Percentiles rank a stretch among this genome's conserved stretches.
phyloP scores from a whole-genome alignment of 2,888 invertebrate genomes.

The Rotaria macrura region DNA sequence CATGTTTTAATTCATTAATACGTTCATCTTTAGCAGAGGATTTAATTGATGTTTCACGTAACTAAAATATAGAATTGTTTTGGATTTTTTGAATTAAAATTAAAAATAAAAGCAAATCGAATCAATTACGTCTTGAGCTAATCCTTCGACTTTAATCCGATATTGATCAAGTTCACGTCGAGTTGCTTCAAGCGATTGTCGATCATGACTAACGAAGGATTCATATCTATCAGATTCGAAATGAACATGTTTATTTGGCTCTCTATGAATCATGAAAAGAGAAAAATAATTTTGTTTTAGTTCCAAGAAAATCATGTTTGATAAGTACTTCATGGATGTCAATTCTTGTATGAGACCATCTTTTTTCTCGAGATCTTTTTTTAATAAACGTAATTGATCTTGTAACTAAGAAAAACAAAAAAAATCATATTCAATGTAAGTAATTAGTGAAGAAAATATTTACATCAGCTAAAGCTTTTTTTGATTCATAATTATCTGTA shows the following conservation, averaged over 20 bases:
- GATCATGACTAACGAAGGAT: not conserved
- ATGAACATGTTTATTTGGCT: not conserved
- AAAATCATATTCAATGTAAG: too few relatives aligned
- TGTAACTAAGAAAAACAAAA: constrained; percentile 36
- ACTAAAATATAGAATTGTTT: too few relatives aligned
- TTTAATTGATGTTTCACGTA: constrained; percentile 41
- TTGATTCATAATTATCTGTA: not conserved
- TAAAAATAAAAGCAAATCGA: not conserved
- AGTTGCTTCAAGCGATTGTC: constrained; percentile 1
- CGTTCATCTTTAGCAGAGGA: constrained; percentile 44
- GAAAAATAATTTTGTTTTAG: too few relatives aligned
- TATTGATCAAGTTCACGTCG: constrained; percentile 20
- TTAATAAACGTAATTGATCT: constrained; percentile 43
- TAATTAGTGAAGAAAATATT: not conserved
- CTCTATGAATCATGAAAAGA: not conserved
- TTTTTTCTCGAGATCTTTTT: constrained; percentile 46
- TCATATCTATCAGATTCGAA: constrained; percentile 17
- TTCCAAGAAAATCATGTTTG: not conserved
- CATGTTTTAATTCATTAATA: constrained; percentile 42
- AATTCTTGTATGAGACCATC: constrained; percentile 46
- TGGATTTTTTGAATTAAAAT: not conserved
- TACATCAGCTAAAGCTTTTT: constrained; percentile 31
- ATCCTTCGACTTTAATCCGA: constrained; percentile 16
- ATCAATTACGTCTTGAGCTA: not conserved
- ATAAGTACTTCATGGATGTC: constrained; percentile 38